Base-by-base conservation (phyloP, 2,113 vertebrate genomes). In the Cyprinodon variegatus region DNA sequence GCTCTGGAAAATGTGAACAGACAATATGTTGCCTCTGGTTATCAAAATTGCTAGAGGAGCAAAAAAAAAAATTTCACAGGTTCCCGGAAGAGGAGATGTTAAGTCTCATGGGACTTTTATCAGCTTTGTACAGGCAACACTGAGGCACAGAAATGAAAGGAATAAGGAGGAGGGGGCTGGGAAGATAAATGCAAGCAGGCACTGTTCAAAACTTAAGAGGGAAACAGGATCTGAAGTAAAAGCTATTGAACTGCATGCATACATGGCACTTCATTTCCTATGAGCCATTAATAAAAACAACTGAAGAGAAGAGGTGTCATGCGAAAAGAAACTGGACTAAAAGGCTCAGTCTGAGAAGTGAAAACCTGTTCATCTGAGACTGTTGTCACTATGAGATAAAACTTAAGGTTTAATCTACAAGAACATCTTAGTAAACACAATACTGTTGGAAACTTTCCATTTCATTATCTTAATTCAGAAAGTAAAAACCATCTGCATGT, bases 151-250 rank as follows among this genome's bases (percentile, higher is more conserved):
- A n/a, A 60, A 41, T 17, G 9, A 69, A 61, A 76, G n/a, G 37
- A 74, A 14, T 4, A 39, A 38, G 13, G 3, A 7, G 17, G 11
- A 4, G 10, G 13, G 41, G 43, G 46, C 11, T 68, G 63, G 14
- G 65, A 70, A 61, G 65, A 80, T 60, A 66, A 81, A 53, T 70
- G 6, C 2, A 22, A 45, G 22, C 39, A 40, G 41, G 20, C 12
- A 50, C 1, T 29, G 53, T 45, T 12, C 10, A 61, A 50, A 38
- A 69, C 41, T 61, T 14, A 48, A 43, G 22, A 75, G 64, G 3
- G 20, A 2, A 8, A 40, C 43, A 61, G 20, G 13, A 43, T 78
- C 59, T 65, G 59, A 67, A 9, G 41, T 36, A 14, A 37, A 36
- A 60, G 37, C 22, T 11, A 41, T 12, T 59, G 17, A 65, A 37